Conservation (phyloP, 2,888 invertebrate genomes). For the Axea sp. region DNA sequence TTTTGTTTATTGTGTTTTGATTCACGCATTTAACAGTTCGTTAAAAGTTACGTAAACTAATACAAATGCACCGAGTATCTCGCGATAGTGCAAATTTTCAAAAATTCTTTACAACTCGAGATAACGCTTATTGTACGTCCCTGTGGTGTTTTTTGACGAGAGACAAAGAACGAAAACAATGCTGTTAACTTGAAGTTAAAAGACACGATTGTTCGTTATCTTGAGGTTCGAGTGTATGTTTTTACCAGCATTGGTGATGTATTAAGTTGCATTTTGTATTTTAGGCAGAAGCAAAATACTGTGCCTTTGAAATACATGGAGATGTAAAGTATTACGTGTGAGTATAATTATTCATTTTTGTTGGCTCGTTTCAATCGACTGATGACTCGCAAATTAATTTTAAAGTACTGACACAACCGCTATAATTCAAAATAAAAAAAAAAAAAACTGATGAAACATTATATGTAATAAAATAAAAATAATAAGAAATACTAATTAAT, state of each 20-base stretch:
- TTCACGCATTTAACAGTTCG: conserved; percentile 28
- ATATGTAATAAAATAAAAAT: too few species aligned
- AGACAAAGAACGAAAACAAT: neutral
- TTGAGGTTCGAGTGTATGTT: neutral
- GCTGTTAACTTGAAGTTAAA: neutral
- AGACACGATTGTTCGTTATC: neutral
- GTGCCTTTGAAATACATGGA: conserved; percentile 79
- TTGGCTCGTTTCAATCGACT: neutral
- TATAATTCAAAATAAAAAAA: too few species aligned
- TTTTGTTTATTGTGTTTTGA: conserved; percentile 1
- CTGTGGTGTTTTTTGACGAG: neutral
- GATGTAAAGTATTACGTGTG: conserved; percentile 77
- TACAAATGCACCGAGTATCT: too few species aligned
- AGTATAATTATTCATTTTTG: conserved; percentile 3
- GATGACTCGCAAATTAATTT: too few species aligned
- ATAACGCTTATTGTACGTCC: too few species aligned
- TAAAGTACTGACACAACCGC: too few species aligned
- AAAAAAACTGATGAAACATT: too few species aligned
- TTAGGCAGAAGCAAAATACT: conserved; percentile 79
- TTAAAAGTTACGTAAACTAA: conserved; percentile 45
- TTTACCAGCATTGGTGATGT: neutral
- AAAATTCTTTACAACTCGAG: too few species aligned
- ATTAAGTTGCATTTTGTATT: conserved; percentile 49
- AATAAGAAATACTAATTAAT: too few species aligned
- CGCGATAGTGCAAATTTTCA: too few species aligned